Percentiles rank a stretch among this genome's conserved stretches.
Evolutionary conservation across 2,797 vertebrate genomes (phyloP).

Genomic region (Cichlasoma orientale): DNA sequence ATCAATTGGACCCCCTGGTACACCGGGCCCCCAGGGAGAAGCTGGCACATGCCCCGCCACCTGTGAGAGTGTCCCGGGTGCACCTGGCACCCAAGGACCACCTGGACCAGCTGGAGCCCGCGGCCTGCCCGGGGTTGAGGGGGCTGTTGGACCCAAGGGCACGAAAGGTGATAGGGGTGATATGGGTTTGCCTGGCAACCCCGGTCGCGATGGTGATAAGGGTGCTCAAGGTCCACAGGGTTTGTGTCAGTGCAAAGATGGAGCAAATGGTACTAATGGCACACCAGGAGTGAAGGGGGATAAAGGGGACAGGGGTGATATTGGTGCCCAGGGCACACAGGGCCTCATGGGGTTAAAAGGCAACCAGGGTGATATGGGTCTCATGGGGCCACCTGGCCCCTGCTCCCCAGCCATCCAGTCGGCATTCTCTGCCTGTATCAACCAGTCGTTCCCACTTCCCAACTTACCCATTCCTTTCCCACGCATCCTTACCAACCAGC

Average conservation of each 20-base stretch:
- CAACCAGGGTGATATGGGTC: conserved; percentile 54
- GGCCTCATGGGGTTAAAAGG: conserved; percentile 68
- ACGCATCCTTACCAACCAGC: conserved; percentile 54
- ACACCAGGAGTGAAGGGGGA: conserved; percentile 57
- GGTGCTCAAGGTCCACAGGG: conserved; percentile 70
- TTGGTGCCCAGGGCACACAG: conserved; percentile 51
- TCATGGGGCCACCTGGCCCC: conserved; percentile 68
- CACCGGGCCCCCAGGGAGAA: conserved; percentile 69
- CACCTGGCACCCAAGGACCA: conserved; percentile 62
- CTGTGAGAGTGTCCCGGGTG: conserved; percentile 58
- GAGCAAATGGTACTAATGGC: conserved; percentile 63
- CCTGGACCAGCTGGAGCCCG: conserved; percentile 67
- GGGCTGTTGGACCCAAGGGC: conserved; percentile 60
- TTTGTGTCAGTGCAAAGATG: conserved; percentile 72
- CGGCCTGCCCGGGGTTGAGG: conserved; percentile 70
- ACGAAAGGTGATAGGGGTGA: conserved; percentile 70
- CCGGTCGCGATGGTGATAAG: conserved; percentile 61
- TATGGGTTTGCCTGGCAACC: conserved; percentile 53
- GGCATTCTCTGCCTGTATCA: conserved; percentile 67
- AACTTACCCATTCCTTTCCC: conserved; percentile 68
- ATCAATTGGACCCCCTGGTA: conserved; percentile 57
- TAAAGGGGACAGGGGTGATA: conserved; percentile 65
- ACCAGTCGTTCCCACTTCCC: conserved; percentile 25
- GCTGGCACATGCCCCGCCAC: conserved; percentile 66
- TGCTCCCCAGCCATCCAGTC: conserved; percentile 76